A percentile compares a stretch with the other conserved stretches of the same genome.
These are phyloP conservation scores for Glossophaga mutica DNA, from an alignment of 2,797 vertebrate genomes.

Conservation along the genomic window DNA sequence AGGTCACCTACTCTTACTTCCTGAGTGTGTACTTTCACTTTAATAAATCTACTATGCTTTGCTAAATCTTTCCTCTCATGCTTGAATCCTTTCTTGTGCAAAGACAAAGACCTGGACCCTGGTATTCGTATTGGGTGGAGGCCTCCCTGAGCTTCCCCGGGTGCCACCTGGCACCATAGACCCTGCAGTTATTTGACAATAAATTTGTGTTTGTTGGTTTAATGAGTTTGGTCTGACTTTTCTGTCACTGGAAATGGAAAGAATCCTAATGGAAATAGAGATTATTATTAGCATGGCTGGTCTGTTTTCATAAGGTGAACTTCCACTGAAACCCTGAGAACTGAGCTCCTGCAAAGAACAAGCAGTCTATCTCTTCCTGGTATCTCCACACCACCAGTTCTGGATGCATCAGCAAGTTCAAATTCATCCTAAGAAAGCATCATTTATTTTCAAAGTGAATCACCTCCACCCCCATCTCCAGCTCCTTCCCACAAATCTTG, in stretches of 20 bases:
- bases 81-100: neutral
- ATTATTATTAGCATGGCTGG: neutral
- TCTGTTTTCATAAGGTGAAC: neutral
- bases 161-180: neutral
- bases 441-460: neutral
- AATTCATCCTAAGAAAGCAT: neutral
- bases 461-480: neutral
- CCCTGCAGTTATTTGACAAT: neutral
- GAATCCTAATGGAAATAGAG: neutral
- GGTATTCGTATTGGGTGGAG: accelerated
- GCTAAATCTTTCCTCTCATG: neutral
- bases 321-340: neutral
- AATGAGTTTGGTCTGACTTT: neutral
- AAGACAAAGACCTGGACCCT: no score
- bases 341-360: neutral
- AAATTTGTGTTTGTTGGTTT: neutral
- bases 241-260: neutral
- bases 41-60: neutral
- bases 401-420: neutral
- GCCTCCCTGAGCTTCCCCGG: neutral
- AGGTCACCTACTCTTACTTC: neutral
- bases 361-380: neutral
- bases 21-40: neutral
- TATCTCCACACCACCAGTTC: neutral
- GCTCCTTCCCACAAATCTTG: neutral